Conservation (phyloP, 2,888 invertebrate genomes). For the Phaonia tiefii region DNA sequence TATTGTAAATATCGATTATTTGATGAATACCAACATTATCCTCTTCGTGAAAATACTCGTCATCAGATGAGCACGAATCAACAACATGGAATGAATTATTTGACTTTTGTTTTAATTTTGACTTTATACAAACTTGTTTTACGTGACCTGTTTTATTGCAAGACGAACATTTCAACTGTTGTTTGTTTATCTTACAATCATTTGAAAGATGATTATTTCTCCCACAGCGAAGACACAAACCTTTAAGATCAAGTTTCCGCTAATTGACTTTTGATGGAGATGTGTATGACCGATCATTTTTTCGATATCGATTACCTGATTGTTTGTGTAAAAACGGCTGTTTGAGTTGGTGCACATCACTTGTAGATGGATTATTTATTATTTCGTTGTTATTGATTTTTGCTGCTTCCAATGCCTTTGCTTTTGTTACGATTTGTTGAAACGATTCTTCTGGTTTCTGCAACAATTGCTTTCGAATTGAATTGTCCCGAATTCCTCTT, state of each 20-base stretch:
- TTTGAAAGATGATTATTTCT: neutral
- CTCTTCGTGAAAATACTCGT: neutral
- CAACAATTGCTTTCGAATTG: constrained; percentile 1
- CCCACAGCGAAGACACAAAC: constrained; percentile 12
- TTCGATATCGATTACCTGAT: neutral
- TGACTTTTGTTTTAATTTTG: neutral
- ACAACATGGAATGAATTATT: neutral
- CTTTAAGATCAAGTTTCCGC: neutral
- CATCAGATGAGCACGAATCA: neutral
- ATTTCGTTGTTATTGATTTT: constrained; percentile 3
- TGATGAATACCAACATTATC: constrained; percentile 44
- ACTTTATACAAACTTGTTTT: constrained; percentile 17
- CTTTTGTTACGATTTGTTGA: neutral
- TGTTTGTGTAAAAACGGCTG: neutral
- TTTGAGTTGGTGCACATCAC: neutral
- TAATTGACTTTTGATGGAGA: neutral
- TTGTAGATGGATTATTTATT: constrained; percentile 1
- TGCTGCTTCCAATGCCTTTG: constrained; percentile 4
- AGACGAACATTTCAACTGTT: neutral
- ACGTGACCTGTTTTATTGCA: constrained; percentile 14
- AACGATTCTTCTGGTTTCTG: neutral
- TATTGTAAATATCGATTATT: constrained; percentile 46
- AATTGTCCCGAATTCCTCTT: neutral
- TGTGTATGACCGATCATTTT: neutral
- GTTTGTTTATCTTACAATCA: neutral